These are phyloP conservation scores for Galleria mellonella DNA, from an alignment of 1,140 invertebrate species.

Conservation along the genomic window DNA sequence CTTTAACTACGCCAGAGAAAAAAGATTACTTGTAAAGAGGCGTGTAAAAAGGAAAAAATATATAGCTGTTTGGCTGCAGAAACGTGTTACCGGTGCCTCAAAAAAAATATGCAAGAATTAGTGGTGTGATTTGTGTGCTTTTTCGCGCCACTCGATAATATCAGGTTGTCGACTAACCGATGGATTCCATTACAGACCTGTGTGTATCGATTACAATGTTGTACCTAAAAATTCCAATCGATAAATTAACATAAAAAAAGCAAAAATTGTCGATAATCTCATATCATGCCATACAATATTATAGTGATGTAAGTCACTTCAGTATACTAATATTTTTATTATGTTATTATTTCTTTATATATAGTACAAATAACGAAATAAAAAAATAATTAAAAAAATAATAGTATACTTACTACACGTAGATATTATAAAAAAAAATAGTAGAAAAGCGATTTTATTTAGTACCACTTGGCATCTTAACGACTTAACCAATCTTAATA, in stretches of 20 bases:
- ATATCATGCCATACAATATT: too few species aligned
- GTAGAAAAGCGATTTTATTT: too few species aligned
- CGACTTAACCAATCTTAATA: too few species aligned
- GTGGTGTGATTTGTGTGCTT: constrained; percentile 67
- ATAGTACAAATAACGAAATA: too few species aligned
- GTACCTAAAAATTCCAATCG: neutral
- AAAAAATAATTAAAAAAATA: too few species aligned
- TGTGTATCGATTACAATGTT: constrained; percentile 33
- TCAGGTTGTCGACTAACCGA: constrained; percentile 40
- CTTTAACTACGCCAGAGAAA: constrained; percentile 35
- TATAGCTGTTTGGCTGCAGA: constrained; percentile 17
- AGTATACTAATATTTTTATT: too few species aligned
- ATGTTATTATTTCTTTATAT: too few species aligned
- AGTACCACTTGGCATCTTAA: too few species aligned
- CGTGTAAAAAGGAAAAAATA: constrained; percentile 18
- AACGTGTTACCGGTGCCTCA: constrained; percentile 37
- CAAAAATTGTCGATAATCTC: neutral
- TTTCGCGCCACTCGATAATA: constrained; percentile 52
- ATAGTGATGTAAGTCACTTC: too few species aligned
- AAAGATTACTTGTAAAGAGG: constrained; percentile 12
- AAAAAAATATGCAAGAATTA: constrained; percentile 37
- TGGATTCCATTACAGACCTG: constrained; percentile 21
- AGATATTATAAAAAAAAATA: too few species aligned
- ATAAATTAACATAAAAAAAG: neutral
- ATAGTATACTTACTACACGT: too few species aligned